Base-by-base conservation (phyloP, 2,113 vertebrate species). In the Ibidorhyncha struthersii region DNA sequence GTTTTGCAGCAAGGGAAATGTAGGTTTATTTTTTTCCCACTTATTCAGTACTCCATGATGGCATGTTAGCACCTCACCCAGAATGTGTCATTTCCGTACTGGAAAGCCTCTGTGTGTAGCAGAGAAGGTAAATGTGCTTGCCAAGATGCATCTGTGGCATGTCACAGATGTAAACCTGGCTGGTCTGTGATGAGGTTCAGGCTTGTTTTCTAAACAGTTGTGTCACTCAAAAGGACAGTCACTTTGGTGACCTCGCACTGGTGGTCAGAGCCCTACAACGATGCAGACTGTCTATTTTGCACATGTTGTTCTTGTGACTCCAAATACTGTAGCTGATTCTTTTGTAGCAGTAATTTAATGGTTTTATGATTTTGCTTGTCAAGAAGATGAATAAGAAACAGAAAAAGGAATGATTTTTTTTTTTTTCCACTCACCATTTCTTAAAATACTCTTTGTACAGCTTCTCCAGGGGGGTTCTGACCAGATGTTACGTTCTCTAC, bases 391-490 rank as follows among this genome's bases (percentile, higher is more conserved):
- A 10, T 32, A 53, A 83, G 45, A 73, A 80, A 63, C 18, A 89
- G 81, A 29, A 50, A 50, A 81, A 53, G 30, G 23, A 70, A 79
- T 9, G 34, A 18, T 30, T 65, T 47, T 40, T 0, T 16, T 8
- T 23, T 10, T 41, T 74, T 61, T 82, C 59, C 20, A 17, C 13
- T 96, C 15, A 58, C 29, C 14, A 2, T 89, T 73, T 59, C 59
- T 89, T 81, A 17, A 77, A 88, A 27, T 50, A 8, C 72, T 95
- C 59, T 72, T 87, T 87, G 32, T 84, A 26, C 96, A 99, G 99
- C 97, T 99, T 74, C 98, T 99, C n/a, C 99, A 98, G 94, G 99
- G 99, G 61, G 99, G 98, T 59, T 99, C 99, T 21, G 99, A 99
- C 34, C 97, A 99, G 82, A 97, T 99, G 56, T 88, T 99, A 1